These are phyloP conservation scores for Agelastica alni DNA, from an alignment of 2,888 invertebrate species.

Conservation along the genomic window DNA sequence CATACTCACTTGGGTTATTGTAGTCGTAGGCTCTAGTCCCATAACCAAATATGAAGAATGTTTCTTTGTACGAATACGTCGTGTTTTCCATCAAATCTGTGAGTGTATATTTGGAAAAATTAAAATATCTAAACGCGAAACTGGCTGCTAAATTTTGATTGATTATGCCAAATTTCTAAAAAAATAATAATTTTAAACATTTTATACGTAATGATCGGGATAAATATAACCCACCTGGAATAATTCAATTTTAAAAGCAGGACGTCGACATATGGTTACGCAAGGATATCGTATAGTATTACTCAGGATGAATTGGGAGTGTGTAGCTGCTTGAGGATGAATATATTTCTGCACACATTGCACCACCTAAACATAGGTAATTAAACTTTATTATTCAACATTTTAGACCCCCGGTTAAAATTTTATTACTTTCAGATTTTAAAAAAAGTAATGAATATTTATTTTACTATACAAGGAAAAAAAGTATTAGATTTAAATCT, in stretches of 20 bases:
- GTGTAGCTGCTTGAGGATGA: constrained; percentile 68
- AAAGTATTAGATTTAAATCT: too few relatives aligned
- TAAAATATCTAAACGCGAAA: constrained; percentile 54
- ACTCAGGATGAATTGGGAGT: constrained; percentile 69
- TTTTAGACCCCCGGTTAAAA: too few relatives aligned
- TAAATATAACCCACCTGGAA: constrained; percentile 58
- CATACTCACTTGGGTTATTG: constrained; percentile 9
- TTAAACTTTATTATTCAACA: too few relatives aligned
- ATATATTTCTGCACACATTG: constrained; percentile 65
- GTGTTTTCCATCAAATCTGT: constrained; percentile 65
- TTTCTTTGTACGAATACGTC: constrained; percentile 62
- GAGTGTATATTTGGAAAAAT: constrained; percentile 61
- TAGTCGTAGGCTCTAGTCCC: constrained; percentile 50
- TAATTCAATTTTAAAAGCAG: constrained; percentile 64
- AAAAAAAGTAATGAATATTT: too few relatives aligned
- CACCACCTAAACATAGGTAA: constrained; percentile 64
- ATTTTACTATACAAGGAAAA: too few relatives aligned
- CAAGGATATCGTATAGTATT: constrained; percentile 70
- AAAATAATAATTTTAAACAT: constrained; percentile 6
- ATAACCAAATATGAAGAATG: constrained; percentile 63
- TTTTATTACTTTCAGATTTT: too few relatives aligned
- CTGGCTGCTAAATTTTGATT: constrained; percentile 46
- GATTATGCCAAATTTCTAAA: constrained; percentile 60
- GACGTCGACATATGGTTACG: constrained; percentile 70
- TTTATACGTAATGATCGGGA: background rate